phyloP scores from a whole-genome alignment of 1,140 invertebrate species.

The Heliconius himera region DNA sequence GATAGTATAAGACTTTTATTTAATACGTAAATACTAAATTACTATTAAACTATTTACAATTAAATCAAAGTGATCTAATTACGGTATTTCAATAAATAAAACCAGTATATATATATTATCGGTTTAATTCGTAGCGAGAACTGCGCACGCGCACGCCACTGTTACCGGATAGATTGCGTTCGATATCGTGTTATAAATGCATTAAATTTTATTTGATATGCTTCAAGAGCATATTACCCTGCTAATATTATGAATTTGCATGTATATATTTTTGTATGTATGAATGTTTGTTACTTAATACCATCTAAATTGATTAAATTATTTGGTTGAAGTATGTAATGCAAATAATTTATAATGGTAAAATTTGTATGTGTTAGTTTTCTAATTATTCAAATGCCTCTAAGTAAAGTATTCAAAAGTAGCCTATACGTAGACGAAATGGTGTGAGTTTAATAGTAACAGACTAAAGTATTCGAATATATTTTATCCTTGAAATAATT shows the following conservation, averaged over 20 bases:
- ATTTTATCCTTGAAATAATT: too few species aligned
- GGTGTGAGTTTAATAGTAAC: too few species aligned
- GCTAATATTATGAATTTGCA: not conserved
- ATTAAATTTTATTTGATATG: constrained; percentile 22
- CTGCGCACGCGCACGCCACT: constrained; percentile 48
- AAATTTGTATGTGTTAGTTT: too few species aligned
- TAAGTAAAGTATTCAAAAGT: too few species aligned
- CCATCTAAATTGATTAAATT: not conserved
- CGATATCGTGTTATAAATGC: constrained; percentile 22
- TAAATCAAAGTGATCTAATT: constrained; percentile 3
- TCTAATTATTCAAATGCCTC: too few species aligned
- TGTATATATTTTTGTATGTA: not conserved
- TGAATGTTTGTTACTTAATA: not conserved
- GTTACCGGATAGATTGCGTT: constrained; percentile 48
- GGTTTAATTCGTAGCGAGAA: constrained; percentile 37
- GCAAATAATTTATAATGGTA: too few species aligned
- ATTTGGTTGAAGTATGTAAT: too few species aligned
- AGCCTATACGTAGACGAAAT: too few species aligned
- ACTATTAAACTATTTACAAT: not conserved
- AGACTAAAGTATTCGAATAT: too few species aligned
- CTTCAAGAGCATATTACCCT: not conserved
- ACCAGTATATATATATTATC: constrained; percentile 5
- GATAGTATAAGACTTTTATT: too few species aligned
- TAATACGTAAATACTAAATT: too few species aligned
- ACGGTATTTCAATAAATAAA: constrained; percentile 47